Evolutionary conservation across 2,888 invertebrate genomes (phyloP).

Genomic region (Miltochrista miniata): DNA sequence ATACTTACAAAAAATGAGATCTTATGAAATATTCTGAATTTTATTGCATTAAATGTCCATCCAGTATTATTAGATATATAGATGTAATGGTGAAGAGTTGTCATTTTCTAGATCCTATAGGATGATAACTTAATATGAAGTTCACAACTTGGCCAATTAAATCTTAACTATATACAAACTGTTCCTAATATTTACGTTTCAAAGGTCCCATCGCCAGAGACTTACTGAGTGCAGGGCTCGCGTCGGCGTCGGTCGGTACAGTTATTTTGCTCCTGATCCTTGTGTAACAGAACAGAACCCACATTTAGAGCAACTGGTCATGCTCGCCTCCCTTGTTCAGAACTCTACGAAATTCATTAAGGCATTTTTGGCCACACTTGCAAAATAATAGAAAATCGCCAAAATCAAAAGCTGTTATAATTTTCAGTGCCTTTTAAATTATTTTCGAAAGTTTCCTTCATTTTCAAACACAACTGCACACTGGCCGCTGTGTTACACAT

Average conservation of each 20-base stretch:
- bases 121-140: conserved; percentile 59
- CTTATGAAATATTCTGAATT: conserved; percentile 79
- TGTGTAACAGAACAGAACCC: no score
- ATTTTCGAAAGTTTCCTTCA: no score
- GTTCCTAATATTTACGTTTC: conserved; percentile 24
- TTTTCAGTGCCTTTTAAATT: no score
- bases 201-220: conserved; percentile 51
- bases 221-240: conserved; percentile 3
- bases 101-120: conserved; percentile 73
- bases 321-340: conserved; percentile 18
- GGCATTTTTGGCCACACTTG: no score
- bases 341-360: no score
- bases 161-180: conserved; percentile 45
- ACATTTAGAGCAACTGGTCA: conserved; percentile 20
- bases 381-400: no score
- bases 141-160: conserved; percentile 63
- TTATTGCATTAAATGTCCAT: conserved; percentile 79
- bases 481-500: no score
- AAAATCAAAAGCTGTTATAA: no score
- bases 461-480: no score
- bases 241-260: background rate
- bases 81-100: conserved; percentile 60
- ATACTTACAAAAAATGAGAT: conserved; percentile 77
- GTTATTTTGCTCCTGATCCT: background rate
- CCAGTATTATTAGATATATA: conserved; percentile 82